Evolutionary conservation across 2,797 vertebrate genomes (phyloP), one percentile per base, ranked within the genome.

Genomic region (Fistularia tabacaria): DNA sequence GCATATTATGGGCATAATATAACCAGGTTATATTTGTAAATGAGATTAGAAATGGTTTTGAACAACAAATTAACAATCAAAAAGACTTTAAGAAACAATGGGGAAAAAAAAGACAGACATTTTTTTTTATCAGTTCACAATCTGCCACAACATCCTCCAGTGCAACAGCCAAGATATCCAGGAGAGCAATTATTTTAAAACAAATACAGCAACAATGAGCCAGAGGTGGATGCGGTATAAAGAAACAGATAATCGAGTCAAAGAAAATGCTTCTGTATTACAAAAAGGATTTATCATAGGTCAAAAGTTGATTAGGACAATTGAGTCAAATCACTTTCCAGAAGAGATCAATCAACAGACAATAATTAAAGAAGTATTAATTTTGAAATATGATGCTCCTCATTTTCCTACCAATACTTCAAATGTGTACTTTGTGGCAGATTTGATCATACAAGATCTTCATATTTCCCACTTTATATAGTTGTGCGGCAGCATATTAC

Each of bases 81-180:
- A 10, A 10, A 46, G 45, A 49, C n/a, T 7, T 49, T 14, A 61
- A 49, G 57, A 1, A 1, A 15, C 40, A n/a, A 40, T n/a, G 14
- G 13, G 0, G 42, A 10, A 37, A 9, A 14, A 7, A 36, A 12
- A n/a, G n/a, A n/a, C n/a, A n/a, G n/a, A n/a, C 4, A 14, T 49
- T 0, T 10, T 42, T 44, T 53, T 43, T 55, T 47, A 61, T 47
- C 59, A 46, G 54, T 49, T 10, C 37, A 49, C 69, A 41, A 74
- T 64, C 49, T 43, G 36, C 38, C 38, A 6, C 61, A 56, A 77
- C 65, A 74, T 61, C 10, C 51, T 57, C 6, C 48, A 9, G 46
- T 70, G 76, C 71, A 70, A 79, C 66, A 79, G 42, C 14, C 38
- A 2, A 62, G 69, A 71, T 55, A 39, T 55, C 49, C 42, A 37